Conservation (phyloP, 1,140 invertebrate species). For the Lithobius niger region DNA sequence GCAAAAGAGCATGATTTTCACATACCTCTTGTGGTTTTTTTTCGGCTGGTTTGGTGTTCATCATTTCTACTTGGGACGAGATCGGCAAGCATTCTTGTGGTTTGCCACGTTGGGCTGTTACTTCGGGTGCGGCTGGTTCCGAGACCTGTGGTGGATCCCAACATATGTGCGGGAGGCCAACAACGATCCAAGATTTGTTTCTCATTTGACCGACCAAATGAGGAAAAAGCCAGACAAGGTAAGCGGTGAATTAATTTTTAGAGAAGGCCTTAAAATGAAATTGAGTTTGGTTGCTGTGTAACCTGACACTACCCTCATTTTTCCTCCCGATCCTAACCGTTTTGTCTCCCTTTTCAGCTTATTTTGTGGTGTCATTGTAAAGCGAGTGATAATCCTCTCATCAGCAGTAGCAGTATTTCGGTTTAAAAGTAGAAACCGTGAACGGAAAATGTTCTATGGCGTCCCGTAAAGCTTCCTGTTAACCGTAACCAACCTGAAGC, state of each 20-base stretch:
- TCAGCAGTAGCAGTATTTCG: no score
- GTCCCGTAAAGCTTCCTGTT: no score
- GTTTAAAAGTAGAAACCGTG: no score
- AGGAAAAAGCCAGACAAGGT: conserved; percentile 45
- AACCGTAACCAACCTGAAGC: no score
- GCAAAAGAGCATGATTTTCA: no score
- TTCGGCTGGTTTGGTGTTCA: conserved; percentile 78
- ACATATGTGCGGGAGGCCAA: conserved; percentile 78
- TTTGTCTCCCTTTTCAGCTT: no score
- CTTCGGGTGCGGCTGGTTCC: conserved; percentile 67
- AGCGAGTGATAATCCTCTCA: no score
- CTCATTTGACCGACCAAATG: conserved; percentile 48
- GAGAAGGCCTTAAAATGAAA: not conserved
- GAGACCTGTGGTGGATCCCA: conserved; percentile 71
- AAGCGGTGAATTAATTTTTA: conserved; percentile 22
- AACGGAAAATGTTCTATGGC: no score
- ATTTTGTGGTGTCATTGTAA: no score
- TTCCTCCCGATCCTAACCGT: not conserved
- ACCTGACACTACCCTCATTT: not conserved
- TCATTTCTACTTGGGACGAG: conserved; percentile 75
- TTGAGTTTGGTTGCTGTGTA: not conserved
- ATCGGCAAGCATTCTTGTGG: conserved; percentile 81
- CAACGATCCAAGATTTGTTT: conserved; percentile 52
- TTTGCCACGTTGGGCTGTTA: conserved; percentile 75
- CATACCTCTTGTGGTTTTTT: conserved; percentile 73